A percentile compares a stretch with the other conserved stretches of the same genome.
These are phyloP conservation scores for Noctilio leporinus DNA, from an alignment of 2,113 vertebrate genomes.

Conservation along the genomic window DNA sequence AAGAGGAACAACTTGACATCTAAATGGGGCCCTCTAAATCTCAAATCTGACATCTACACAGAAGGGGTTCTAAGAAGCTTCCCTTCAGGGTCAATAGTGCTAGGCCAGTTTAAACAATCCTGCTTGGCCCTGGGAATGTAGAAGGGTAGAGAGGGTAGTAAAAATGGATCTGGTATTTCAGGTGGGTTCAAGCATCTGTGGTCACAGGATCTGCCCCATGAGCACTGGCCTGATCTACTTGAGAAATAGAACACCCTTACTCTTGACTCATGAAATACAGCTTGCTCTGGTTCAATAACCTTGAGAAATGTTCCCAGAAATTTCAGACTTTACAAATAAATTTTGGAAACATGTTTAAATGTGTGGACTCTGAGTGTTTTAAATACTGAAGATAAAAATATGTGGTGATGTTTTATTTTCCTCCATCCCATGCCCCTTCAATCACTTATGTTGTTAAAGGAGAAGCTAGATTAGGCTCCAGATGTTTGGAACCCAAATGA, in stretches of 20 bases:
- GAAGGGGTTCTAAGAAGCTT: constrained; percentile 73
- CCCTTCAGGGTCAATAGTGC: constrained; percentile 74
- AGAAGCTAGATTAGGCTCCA: constrained; percentile 18
- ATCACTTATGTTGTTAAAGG: background rate
- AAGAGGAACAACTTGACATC: constrained; percentile 72
- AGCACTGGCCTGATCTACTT: background rate
- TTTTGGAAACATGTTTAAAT: constrained; percentile 5
- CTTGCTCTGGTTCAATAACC: background rate
- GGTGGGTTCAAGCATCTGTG: background rate
- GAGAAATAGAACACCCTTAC: background rate
- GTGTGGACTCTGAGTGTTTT: background rate
- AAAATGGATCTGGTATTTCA: background rate
- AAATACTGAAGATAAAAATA: background rate
- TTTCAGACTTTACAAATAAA: constrained; percentile 36
- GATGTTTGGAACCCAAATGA: constrained; percentile 32
- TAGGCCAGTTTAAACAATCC: constrained; percentile 78
- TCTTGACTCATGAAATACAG: constrained; percentile 22
- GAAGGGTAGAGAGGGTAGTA: constrained; percentile 63
- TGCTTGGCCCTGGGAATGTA: constrained; percentile 54
- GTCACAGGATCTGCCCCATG: background rate
- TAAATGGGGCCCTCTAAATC: constrained; percentile 75
- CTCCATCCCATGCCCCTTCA: background rate
- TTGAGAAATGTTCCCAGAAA: background rate
- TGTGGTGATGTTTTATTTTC: background rate
- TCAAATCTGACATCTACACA: constrained; percentile 80